Evolutionary conservation across 2,888 invertebrate species (phyloP).

Genomic region (Amiota mariae): DNA sequence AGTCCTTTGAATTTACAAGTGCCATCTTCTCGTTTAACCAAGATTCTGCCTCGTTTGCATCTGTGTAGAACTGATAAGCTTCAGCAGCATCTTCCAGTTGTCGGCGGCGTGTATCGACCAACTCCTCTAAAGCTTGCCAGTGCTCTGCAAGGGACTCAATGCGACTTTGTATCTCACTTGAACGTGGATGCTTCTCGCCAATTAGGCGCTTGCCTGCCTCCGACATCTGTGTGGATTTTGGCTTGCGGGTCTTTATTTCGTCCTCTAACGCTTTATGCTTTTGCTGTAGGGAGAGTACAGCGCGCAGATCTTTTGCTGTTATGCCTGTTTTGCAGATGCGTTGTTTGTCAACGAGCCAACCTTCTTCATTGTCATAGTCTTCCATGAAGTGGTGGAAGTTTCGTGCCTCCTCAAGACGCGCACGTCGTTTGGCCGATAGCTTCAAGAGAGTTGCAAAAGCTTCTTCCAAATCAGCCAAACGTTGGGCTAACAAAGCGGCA

Average conservation of each 20-base stretch:
- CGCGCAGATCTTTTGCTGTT: constrained; percentile 92
- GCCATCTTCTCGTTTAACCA: constrained; percentile 98
- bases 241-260: constrained; percentile 84
- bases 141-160: constrained; percentile 86
- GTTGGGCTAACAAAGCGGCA: constrained; percentile 78
- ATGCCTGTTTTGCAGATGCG: constrained; percentile 94
- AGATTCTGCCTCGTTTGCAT: constrained; percentile 97
- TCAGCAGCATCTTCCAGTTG: constrained; percentile 91
- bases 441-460: constrained; percentile 80
- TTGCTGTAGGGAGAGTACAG: constrained; percentile 90
- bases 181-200: constrained; percentile 86
- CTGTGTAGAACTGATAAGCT: constrained; percentile 97
- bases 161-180: constrained; percentile 85
- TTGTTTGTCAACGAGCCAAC: constrained; percentile 96
- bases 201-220: constrained; percentile 83
- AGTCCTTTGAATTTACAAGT: constrained; percentile 90
- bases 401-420: constrained; percentile 90
- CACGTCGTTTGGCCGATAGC: constrained; percentile 79
- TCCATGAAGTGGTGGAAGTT: constrained; percentile 96
- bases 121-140: constrained; percentile 91
- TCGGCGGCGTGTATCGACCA: constrained; percentile 83
- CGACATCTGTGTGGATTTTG: constrained; percentile 81
- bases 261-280: constrained; percentile 93
- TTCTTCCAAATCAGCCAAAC: constrained; percentile 83
- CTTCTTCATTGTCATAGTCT: constrained; percentile 98